Evolutionary conservation across 35 echinoderm and acorn worm genomes (phyloP).

Genomic region (Lytechinus pictus): DNA sequence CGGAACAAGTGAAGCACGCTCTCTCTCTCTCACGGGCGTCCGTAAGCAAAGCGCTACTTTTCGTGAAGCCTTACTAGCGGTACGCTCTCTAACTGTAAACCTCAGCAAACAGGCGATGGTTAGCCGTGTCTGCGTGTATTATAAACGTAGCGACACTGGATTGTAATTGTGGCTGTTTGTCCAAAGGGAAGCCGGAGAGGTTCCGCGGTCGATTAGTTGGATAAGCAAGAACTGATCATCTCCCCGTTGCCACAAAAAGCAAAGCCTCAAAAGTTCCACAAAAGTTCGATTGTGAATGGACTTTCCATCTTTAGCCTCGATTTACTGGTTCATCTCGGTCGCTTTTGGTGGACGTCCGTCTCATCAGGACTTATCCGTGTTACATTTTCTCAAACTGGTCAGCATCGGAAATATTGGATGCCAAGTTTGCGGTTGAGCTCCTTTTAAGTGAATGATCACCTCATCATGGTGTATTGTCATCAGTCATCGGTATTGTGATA

Average conservation of each 20-base stretch:
- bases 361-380: neutral
- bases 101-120: neutral
- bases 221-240: neutral
- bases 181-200: neutral
- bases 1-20: neutral
- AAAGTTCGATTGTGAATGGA: conserved; percentile 13
- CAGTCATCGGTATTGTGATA: neutral
- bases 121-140: neutral
- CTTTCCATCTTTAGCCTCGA: neutral
- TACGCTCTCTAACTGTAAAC: neutral
- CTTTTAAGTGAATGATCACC: neutral
- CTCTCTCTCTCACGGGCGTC: neutral
- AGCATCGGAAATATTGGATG: conserved; percentile 3
- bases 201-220: neutral
- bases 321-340: neutral
- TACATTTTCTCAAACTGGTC: neutral
- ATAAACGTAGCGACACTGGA: neutral
- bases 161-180: neutral
- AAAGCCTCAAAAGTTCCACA: conserved; percentile 4
- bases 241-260: conserved; percentile 7
- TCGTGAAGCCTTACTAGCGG: neutral
- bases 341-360: neutral
- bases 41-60: neutral
- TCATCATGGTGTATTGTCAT: conserved; percentile 3
- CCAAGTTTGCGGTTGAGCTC: neutral